Evolutionary conservation across 2,888 invertebrate species (phyloP), one percentile per base, ranked within the genome.

Genomic region (Cephus runcator): DNA sequence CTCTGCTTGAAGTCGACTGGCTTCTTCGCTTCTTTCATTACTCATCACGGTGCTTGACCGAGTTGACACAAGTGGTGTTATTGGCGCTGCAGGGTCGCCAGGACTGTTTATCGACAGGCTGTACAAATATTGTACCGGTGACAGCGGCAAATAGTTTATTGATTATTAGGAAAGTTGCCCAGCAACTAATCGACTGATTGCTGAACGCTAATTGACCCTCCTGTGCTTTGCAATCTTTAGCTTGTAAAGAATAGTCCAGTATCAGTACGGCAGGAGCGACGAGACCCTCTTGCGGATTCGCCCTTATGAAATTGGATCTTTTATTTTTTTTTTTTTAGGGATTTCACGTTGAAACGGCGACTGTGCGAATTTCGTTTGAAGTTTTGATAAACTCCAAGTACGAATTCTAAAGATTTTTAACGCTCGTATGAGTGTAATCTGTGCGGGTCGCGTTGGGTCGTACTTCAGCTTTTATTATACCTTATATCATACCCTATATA

Each of bases 91-190:
- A 86, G 86, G 85, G 75, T 36, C 77, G 75, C 84, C 85, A 84
- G 84, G 84, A 82, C 85, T 89, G 87, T 89, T 88, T 88, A 86
- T 86, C 84, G 85, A 85, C 85, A 85, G 84, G 86, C 89, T 89
- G 88, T 87, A 86, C 88, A 89, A 90, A 90, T 88, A 89, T 89
- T 89, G 87, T 89, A 88, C 87, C 86, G 87, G 88, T 80, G 69
- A 69, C 69, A 74, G 73, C 71, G 83, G 82, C 86, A 87, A 88
- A 88, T 83, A 79, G 85, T 84, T 86, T 85, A 85, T 84, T 86
- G 84, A 85, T 86, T 86, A 85, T 87, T 85, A 86, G 84, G 83
- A 84, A 87, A 85, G 83, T 85, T 82, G 23, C 23, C 40, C 23
- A 6, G 23, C 40, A 9, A 56, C 40, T 56, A 56, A 56, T 56